A percentile compares a stretch with the other conserved stretches of the same genome.
Evolutionary conservation across 2,113 vertebrate species (phyloP).

Genomic region (Ameiurus melas): DNA sequence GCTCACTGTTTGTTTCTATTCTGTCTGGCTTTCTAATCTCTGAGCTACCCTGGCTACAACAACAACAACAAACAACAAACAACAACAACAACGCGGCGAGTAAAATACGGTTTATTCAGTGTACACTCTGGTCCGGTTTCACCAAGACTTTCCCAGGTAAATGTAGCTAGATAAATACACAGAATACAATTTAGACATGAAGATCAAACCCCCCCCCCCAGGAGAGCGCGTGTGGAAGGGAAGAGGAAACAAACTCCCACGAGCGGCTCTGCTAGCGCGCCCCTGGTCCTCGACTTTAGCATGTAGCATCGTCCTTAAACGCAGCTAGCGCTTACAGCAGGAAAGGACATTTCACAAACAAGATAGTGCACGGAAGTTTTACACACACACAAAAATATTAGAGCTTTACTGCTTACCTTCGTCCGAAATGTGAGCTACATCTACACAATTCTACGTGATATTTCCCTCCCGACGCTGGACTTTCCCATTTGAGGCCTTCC

Average conservation of each 20-base stretch:
- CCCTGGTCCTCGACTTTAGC: not conserved
- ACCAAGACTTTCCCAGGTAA: not conserved
- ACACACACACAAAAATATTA: too few relatives aligned
- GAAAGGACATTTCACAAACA: not conserved
- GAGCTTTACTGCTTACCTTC: slow-evolving; percentile 35
- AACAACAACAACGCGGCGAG: not conserved
- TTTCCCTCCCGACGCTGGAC: slow-evolving; percentile 71
- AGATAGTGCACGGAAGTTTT: not conserved
- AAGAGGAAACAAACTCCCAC: slow-evolving; percentile 24
- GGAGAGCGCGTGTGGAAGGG: not conserved
- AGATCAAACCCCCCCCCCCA: not conserved
- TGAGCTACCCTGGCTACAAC: not conserved
- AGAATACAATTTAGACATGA: not conserved
- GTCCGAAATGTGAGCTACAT: slow-evolving; percentile 53
- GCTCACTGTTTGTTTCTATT: not conserved
- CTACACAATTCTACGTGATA: slow-evolving; percentile 63
- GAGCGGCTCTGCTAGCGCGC: slow-evolving; percentile 17
- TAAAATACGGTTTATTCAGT: not conserved
- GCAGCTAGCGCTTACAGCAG: not conserved
- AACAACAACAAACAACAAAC: not conserved
- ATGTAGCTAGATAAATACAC: not conserved
- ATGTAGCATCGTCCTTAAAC: slow-evolving; percentile 19
- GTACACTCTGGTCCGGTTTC: not conserved
- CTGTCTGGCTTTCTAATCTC: not conserved
- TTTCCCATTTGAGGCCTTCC: slow-evolving; percentile 77